Percentiles rank a stretch among this genome's conserved stretches.
Evolutionary conservation across 2,113 vertebrate genomes (phyloP).

Genomic region (Cebidichthys violaceus): DNA sequence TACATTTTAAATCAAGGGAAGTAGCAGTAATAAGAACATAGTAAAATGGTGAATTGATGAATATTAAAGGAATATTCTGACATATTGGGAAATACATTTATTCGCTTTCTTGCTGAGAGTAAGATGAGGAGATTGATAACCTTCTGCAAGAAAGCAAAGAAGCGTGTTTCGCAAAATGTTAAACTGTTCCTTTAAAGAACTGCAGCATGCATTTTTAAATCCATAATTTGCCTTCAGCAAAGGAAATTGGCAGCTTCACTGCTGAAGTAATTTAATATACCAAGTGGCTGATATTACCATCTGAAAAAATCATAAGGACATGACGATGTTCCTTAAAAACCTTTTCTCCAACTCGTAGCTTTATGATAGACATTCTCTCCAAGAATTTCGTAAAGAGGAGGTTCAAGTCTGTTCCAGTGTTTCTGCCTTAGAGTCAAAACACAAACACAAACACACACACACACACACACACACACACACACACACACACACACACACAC

Average conservation of each 20-base stretch:
- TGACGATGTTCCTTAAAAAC: conserved; percentile 72
- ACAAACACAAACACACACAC: conserved; percentile 20
- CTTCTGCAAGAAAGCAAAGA: too few species aligned
- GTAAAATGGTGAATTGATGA: neutral
- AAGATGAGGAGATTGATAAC: neutral
- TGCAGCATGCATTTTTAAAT: neutral
- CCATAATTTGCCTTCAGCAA: neutral
- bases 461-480: conserved; percentile 16
- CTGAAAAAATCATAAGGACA: conserved; percentile 80
- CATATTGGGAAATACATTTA: neutral
- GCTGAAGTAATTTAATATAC: neutral
- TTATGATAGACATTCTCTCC: conserved; percentile 65
- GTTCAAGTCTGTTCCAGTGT: conserved; percentile 80
- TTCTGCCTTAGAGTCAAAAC: conserved; percentile 33
- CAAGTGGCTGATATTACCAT: conserved; percentile 74
- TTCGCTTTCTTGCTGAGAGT: neutral
- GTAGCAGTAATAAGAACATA: neutral
- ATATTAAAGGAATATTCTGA: neutral
- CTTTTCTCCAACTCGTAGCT: accelerated
- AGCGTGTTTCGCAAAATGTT: neutral
- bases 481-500: conserved; percentile 10
- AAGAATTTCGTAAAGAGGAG: conserved; percentile 54
- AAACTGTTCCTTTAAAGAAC: neutral
- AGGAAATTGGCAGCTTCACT: neutral
- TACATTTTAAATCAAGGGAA: neutral